phyloP scores from a whole-genome alignment of 2,797 vertebrate genomes.

The Aplochiton taeniatus region DNA sequence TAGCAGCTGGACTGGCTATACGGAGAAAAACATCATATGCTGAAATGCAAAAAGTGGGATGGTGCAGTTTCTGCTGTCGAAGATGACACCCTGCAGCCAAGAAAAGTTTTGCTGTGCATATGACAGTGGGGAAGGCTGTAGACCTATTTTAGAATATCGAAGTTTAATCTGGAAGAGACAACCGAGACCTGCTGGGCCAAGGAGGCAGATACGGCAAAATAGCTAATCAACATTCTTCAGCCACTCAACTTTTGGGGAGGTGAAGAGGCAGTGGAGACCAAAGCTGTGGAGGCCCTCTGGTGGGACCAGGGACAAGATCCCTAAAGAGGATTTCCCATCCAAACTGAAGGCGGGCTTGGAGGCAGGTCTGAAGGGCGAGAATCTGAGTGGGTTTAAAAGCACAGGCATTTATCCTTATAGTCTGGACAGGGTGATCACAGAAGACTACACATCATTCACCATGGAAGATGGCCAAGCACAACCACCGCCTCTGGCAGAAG shows the following conservation, averaged over 20 bases:
- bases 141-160: too few relatives aligned
- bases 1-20: too few relatives aligned
- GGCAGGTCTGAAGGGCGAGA: background rate
- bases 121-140: too few relatives aligned
- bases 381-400: conserved; percentile 7
- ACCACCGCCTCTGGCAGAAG: background rate
- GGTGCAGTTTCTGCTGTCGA: too few relatives aligned
- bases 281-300: background rate
- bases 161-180: too few relatives aligned
- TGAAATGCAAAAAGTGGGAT: too few relatives aligned
- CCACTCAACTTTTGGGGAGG: conserved; percentile 2
- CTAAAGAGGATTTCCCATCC: background rate
- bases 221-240: conserved; percentile 10
- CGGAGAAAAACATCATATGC: too few relatives aligned
- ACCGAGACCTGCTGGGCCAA: too few relatives aligned
- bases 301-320: too few relatives aligned
- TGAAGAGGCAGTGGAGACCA: conserved; percentile 8
- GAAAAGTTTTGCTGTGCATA: too few relatives aligned
- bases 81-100: too few relatives aligned
- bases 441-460: background rate
- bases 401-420: conserved; percentile 1
- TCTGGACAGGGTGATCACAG: background rate
- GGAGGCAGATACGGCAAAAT: too few relatives aligned
- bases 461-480: conserved; percentile 1
- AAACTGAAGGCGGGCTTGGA: conserved; percentile 2